Evolutionary conservation across 1,140 invertebrate genomes (phyloP).

Genomic region (Drosophila nigromelanica): DNA sequence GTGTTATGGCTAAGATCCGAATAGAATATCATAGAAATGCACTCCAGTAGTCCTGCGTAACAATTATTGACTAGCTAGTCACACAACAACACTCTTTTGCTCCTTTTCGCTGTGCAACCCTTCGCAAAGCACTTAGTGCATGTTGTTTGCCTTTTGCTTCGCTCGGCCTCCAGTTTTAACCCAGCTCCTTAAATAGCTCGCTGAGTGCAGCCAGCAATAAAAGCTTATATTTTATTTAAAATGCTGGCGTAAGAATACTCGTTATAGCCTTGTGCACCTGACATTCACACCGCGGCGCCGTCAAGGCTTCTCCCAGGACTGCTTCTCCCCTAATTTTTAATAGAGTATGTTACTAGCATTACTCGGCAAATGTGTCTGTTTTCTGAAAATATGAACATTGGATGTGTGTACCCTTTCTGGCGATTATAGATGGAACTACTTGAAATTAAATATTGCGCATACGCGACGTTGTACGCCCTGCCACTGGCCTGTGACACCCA

Average conservation of each 20-base stretch:
- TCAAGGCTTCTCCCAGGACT: not conserved
- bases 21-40: no score
- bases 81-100: constrained; percentile 8
- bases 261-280: constrained; percentile 49
- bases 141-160: constrained; percentile 12
- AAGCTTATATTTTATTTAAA: constrained; percentile 78
- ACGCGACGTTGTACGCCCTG: constrained; percentile 39
- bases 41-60: no score
- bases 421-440: constrained; percentile 38
- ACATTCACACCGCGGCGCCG: not conserved
- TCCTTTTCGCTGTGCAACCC: constrained; percentile 40
- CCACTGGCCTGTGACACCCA: not conserved
- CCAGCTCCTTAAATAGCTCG: constrained; percentile 44
- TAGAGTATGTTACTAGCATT: not conserved
- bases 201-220: constrained; percentile 71
- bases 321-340: not conserved
- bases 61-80: no score
- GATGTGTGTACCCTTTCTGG: constrained; percentile 1
- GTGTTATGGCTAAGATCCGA: no score
- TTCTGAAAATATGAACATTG: not conserved
- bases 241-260: constrained; percentile 28
- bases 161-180: not conserved
- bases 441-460: constrained; percentile 70
- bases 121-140: constrained; percentile 60
- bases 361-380: no score